Base-by-base conservation (phyloP, 2,797 vertebrate species). In the Falco peregrinus region DNA sequence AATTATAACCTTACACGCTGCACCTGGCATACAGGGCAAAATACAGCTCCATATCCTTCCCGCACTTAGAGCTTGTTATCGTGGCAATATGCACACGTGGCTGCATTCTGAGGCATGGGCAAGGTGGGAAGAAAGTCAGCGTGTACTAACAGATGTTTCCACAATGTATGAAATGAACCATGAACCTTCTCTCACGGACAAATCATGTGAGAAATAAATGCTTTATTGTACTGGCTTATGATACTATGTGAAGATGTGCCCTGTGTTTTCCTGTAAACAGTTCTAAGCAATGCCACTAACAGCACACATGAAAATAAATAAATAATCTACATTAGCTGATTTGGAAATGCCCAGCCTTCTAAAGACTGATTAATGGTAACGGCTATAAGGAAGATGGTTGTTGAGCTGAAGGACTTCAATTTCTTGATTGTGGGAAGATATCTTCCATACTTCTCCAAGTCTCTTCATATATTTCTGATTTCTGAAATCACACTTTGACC, bases 81-180 rank as follows among this genome's bases (percentile, higher is more conserved):
- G 0, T 48, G 64, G 63, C 61, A 85, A 10, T 33, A 21, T 5
- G 64, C 15, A 85, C 75, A 70, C 3, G 0, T 78, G 64, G 45
- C 25, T 1, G 1, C 56, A 6, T 61, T 83, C 70, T 41, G 28
- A 60, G 21, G 22, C 67, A 53, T 33, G 26, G 69, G 16, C 60
- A 60, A 75, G 5, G 53, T 45, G 75, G 31, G 41, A 90, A 56
- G 65, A 83, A 91, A 85, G 51, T 63, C 77, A 82, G 28, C 29
- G 57, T 39, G 16, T 33, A 10, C 35, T 41, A 74, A 70, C 43
- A 88, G 56, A 47, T 56, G 24, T 63, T 93, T 74, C 47, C 29
- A 41, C 2, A 0, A 45, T 0, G 0, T 69, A 28, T 4, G 12
- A 45, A 39, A 26, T 5, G 10, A 89, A 45, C 35, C 25, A 37